Percentiles rank a stretch among this genome's conserved stretches.
Conservation (phyloP, 2,888 invertebrate genomes). For the Selenia dentaria region DNA sequence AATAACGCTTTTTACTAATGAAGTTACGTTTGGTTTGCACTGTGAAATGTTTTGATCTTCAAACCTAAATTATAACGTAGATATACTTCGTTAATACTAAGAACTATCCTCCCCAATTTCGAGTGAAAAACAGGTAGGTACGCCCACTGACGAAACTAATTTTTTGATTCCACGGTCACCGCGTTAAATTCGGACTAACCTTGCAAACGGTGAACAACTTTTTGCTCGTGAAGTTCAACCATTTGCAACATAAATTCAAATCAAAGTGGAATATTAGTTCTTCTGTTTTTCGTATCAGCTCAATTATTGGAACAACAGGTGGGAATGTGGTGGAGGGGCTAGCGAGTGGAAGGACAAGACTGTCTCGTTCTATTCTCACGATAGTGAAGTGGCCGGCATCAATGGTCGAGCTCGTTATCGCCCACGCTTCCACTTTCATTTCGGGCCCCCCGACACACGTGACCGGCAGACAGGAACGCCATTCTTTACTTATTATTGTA, state of each 20-base stretch:
- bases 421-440: constrained; percentile 79
- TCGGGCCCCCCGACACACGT: constrained; percentile 68
- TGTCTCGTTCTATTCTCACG: constrained; percentile 63
- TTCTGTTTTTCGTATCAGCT: neutral
- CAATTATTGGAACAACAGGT: too few relatives aligned
- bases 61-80: constrained; percentile 16
- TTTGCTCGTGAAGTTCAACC: constrained; percentile 6
- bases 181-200: constrained; percentile 30
- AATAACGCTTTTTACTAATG: constrained; percentile 4
- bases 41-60: constrained; percentile 24
- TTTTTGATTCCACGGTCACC: constrained; percentile 30
- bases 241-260: constrained; percentile 6
- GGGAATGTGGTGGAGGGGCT: constrained; percentile 4
- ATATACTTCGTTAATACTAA: constrained; percentile 10
- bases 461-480: constrained; percentile 62
- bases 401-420: constrained; percentile 43
- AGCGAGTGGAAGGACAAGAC: constrained; percentile 33
- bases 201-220: constrained; percentile 21
- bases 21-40: constrained; percentile 10
- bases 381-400: constrained; percentile 47
- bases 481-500: constrained; percentile 56
- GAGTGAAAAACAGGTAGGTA: constrained; percentile 23
- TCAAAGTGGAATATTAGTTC: too few relatives aligned
- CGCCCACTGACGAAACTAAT: constrained; percentile 29
- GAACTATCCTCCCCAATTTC: constrained; percentile 24